Evolutionary conservation across 2,888 invertebrate species (phyloP).

Genomic region (Bellardia pandia): DNA sequence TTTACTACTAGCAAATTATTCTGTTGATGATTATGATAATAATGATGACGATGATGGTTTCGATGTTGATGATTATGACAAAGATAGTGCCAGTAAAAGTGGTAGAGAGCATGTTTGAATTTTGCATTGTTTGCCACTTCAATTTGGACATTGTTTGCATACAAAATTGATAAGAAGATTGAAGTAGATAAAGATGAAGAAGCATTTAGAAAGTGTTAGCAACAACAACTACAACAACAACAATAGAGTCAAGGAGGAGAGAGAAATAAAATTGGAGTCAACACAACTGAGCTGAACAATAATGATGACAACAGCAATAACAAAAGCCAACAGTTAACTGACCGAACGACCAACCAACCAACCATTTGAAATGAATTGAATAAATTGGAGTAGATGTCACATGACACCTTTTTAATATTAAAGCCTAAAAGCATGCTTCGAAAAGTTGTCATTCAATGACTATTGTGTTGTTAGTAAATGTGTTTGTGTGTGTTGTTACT

Average conservation of each 20-base stretch:
- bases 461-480: neutral
- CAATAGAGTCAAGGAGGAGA: neutral
- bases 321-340: slow-evolving; percentile 22
- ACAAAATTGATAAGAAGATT: slow-evolving; percentile 78
- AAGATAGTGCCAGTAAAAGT: neutral
- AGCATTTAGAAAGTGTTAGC: slow-evolving; percentile 22
- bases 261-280: slow-evolving; percentile 8
- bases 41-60: neutral
- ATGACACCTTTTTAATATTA: slow-evolving; percentile 17
- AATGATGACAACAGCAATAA: slow-evolving; percentile 36
- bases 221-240: slow-evolving; percentile 11
- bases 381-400: slow-evolving; percentile 31
- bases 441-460: slow-evolving; percentile 7
- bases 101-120: slow-evolving; percentile 45
- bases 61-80: slow-evolving; percentile 12
- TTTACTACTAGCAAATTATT: slow-evolving; percentile 27
- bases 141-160: slow-evolving; percentile 82
- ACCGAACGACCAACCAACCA: slow-evolving; percentile 3
- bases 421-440: slow-evolving; percentile 19
- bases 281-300: slow-evolving; percentile 56
- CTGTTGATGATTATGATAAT: slow-evolving; percentile 9
- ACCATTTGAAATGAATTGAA: slow-evolving; percentile 33
- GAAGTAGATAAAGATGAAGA: slow-evolving; percentile 43
- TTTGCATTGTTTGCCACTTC: slow-evolving; percentile 75
- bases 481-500: neutral